Conservation (phyloP, 23 tunicate genomes). For the Botrylloides violaceus region DNA sequence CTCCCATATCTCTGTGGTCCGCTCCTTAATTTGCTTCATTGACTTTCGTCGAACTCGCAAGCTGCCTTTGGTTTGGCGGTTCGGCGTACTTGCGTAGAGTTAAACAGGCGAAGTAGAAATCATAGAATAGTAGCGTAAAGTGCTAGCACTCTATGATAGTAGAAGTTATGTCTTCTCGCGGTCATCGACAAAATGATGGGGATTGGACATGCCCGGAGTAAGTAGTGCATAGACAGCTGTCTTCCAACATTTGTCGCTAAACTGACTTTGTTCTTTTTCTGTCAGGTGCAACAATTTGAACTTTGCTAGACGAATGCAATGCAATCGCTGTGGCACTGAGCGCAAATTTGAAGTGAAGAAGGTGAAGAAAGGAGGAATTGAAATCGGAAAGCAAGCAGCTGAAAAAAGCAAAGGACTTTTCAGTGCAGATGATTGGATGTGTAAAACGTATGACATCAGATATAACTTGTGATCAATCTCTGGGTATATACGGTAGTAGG, state of each 20-base stretch:
- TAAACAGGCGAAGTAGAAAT: too few relatives aligned
- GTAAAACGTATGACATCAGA: conserved; percentile 93
- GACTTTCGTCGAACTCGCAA: too few relatives aligned
- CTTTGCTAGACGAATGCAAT: conserved; percentile 75
- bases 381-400: conserved; percentile 88
- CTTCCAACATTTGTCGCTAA: not conserved
- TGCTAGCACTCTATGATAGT: too few relatives aligned
- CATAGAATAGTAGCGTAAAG: too few relatives aligned
- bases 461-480: too few relatives aligned
- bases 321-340: conserved; percentile 70
- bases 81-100: too few relatives aligned
- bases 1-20: too few relatives aligned
- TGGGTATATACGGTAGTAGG: too few relatives aligned
- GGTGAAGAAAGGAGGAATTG: conserved; percentile 74
- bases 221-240: not conserved
- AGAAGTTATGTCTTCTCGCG: conserved; percentile 7
- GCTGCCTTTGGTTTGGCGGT: too few relatives aligned
- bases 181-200: conserved; percentile 61
- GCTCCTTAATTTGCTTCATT: too few relatives aligned
- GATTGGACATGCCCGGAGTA: conserved; percentile 87
- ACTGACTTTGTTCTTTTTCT: not conserved
- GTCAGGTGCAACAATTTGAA: conserved; percentile 71
- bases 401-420: conserved; percentile 86
- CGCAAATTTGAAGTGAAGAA: conserved; percentile 49
- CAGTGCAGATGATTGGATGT: conserved; percentile 99